Conservation (phyloP, 2,888 invertebrate genomes). For the Willowsia nigromaculata region DNA sequence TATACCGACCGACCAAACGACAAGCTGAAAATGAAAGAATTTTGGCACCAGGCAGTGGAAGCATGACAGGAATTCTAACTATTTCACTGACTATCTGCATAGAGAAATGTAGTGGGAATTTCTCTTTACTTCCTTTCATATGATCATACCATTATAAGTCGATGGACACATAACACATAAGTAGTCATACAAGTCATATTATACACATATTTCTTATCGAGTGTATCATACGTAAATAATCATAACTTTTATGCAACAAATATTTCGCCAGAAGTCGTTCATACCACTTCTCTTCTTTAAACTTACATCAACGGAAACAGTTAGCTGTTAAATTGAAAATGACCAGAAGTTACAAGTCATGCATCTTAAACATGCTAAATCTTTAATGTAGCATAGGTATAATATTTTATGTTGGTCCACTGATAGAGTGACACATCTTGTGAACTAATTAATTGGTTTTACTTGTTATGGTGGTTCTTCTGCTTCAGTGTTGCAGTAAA, state of each 20-base stretch:
- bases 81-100: conserved; percentile 26
- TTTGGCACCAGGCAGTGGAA: conserved; percentile 61
- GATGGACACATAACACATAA: not conserved
- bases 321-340: no score
- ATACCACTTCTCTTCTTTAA: not conserved
- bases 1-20: conserved; percentile 38
- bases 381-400: no score
- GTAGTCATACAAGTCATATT: not conserved
- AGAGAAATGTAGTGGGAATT: not conserved
- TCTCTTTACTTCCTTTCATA: not conserved
- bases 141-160: not conserved
- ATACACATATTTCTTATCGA: not conserved
- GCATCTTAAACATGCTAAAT: no score
- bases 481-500: no score
- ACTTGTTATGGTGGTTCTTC: no score
- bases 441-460: no score
- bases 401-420: no score
- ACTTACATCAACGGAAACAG: no score
- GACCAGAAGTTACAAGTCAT: no score
- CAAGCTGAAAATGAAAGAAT: conserved; percentile 57
- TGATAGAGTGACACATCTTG: no score
- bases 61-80: conserved; percentile 58
- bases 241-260: not conserved
- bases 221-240: conserved; percentile 18
- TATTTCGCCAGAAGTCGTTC: not conserved